Conservation (phyloP, 2,113 vertebrate species). For the Athene cunicularia region DNA sequence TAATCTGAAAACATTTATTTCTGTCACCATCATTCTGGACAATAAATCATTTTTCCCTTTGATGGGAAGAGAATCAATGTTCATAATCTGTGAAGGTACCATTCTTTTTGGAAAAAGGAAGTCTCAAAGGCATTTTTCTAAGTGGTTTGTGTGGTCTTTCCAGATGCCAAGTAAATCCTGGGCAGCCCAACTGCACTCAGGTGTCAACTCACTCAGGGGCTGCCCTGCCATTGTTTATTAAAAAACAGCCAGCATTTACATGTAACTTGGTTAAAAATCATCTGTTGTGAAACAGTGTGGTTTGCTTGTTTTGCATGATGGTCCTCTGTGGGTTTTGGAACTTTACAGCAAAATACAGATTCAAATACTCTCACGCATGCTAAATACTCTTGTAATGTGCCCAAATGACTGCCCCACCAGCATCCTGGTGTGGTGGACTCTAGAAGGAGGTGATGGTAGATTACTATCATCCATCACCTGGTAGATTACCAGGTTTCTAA, state of each 20-base stretch:
- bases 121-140: neutral
- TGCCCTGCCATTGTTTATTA: neutral
- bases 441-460: neutral
- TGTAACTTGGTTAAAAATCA: neutral
- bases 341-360: neutral
- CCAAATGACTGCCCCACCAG: neutral
- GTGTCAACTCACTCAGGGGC: neutral
- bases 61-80: fast-evolving
- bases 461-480: too few species aligned
- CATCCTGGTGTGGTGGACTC: neutral
- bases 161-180: neutral
- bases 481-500: neutral
- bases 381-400: neutral
- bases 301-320: neutral
- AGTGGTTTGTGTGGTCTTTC: neutral
- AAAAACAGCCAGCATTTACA: neutral
- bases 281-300: neutral
- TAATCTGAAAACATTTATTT: neutral
- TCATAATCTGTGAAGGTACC: fast-evolving
- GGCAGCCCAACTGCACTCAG: neutral
- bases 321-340: neutral
- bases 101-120: neutral
- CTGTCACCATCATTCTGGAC: neutral
- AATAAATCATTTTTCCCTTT: neutral
- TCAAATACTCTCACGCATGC: neutral